Percentiles rank a stretch among this genome's conserved stretches.
Conservation (phyloP, 2,888 invertebrate genomes). For the Drosophila percnosoma region DNA sequence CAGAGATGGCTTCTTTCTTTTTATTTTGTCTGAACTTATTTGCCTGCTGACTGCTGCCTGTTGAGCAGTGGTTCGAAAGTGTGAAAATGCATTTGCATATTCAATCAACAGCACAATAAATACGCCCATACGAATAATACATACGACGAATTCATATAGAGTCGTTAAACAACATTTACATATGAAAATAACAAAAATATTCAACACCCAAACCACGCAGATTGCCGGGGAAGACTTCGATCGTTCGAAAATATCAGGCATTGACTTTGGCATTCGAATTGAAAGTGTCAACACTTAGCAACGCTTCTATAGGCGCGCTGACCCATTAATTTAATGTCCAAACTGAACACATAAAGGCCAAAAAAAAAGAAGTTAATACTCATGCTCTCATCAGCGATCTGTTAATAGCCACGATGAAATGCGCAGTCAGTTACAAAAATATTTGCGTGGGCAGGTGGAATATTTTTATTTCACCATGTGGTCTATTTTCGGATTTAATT, state of each 20-base stretch:
- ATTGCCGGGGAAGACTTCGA: conserved; percentile 22
- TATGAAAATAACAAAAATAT: conserved; percentile 72
- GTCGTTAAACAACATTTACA: conserved; percentile 78
- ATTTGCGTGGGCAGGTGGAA: conserved; percentile 62
- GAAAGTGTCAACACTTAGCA: conserved; percentile 71
- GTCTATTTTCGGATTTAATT: conserved; percentile 60
- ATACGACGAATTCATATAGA: conserved; percentile 78
- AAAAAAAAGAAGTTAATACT: conserved; percentile 14
- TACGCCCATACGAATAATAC: conserved; percentile 54
- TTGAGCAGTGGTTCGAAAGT: conserved; percentile 63
- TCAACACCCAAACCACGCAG: conserved; percentile 45
- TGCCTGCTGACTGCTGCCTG: conserved; percentile 49
- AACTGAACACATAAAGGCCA: conserved; percentile 33
- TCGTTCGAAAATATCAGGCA: conserved; percentile 34
- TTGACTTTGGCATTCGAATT: conserved; percentile 65
- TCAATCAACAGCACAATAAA: conserved; percentile 82
- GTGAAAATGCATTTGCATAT: conserved; percentile 84
- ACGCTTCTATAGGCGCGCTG: conserved; percentile 56
- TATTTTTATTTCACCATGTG: conserved; percentile 51
- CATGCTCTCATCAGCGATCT: conserved; percentile 40
- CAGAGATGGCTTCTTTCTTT: conserved; percentile 4
- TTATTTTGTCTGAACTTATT: conserved; percentile 27
- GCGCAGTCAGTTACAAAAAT: conserved; percentile 25
- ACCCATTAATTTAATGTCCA: conserved; percentile 61
- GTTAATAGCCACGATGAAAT: conserved; percentile 67